These are phyloP conservation scores for Acomys russatus DNA, from an alignment of 2,797 vertebrate species.

Conservation along the genomic window DNA sequence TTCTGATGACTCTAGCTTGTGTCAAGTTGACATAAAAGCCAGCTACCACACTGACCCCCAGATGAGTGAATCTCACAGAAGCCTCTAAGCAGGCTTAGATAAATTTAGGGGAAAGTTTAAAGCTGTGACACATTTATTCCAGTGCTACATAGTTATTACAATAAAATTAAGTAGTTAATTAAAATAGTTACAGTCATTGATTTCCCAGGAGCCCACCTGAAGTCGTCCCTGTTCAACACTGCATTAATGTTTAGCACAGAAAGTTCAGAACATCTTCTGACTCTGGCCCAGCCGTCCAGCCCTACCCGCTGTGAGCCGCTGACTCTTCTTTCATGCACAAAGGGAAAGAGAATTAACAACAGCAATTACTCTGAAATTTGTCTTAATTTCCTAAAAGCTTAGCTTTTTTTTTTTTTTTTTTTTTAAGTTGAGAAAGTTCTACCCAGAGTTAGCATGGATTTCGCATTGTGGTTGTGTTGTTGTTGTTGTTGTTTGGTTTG, in stretches of 20 bases:
- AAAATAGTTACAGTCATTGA: not conserved
- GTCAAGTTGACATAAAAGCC: not conserved
- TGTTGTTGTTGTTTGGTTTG: not conserved
- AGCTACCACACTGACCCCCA: not conserved
- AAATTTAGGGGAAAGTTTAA: constrained; percentile 38
- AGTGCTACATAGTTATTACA: not conserved
- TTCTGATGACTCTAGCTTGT: not conserved
- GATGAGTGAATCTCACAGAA: constrained; percentile 12
- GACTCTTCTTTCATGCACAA: constrained; percentile 14
- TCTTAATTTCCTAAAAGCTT: not conserved
- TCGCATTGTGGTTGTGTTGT: not conserved
- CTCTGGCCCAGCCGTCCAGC: constrained; percentile 13
- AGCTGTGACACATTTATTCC: constrained; percentile 44
- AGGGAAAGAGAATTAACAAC: not conserved
- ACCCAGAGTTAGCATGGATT: not conserved
- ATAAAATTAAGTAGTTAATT: not conserved
- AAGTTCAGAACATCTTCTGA: constrained; percentile 25
- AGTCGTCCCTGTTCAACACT: constrained; percentile 48
- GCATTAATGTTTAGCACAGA: constrained; percentile 21
- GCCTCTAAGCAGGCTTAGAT: constrained; percentile 40
- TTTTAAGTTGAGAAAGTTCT: constrained; percentile 59
- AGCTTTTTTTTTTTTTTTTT: constrained; percentile 50
- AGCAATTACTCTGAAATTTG: not conserved
- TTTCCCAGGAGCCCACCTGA: constrained; percentile 47
- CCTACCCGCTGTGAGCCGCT: not conserved